Percentiles rank a stretch among this genome's conserved stretches.
These are phyloP conservation scores for Germaria angustata DNA, from an alignment of 2,888 invertebrate genomes.

Conservation along the genomic window DNA sequence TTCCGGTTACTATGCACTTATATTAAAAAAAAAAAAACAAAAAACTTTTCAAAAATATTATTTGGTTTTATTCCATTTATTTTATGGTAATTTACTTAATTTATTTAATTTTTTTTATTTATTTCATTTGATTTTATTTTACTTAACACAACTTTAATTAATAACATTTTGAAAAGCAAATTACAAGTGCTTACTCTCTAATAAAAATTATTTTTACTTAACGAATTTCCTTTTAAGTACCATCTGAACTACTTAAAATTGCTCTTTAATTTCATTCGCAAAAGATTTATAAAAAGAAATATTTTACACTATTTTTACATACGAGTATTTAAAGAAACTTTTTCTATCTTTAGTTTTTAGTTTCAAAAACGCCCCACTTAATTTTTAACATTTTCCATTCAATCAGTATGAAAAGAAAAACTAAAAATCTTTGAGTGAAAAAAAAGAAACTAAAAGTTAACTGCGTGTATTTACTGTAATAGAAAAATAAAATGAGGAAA, in stretches of 20 bases:
- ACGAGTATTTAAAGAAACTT: not conserved
- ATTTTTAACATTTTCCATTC: slow-evolving; percentile 19
- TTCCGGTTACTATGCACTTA: too few species aligned
- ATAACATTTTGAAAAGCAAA: not conserved
- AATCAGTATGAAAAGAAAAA: slow-evolving; percentile 2
- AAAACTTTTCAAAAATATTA: too few species aligned
- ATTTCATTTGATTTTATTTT: too few species aligned
- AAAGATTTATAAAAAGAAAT: not conserved
- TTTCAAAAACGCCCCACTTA: not conserved
- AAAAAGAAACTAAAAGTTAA: not conserved
- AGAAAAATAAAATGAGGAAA: slow-evolving; percentile 25
- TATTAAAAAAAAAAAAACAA: too few species aligned
- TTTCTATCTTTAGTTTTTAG: not conserved
- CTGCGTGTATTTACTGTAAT: slow-evolving; percentile 19
- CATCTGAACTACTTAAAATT: not conserved
- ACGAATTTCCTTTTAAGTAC: not conserved
- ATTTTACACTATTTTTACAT: not conserved
- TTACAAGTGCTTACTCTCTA: not conserved
- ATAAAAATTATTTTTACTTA: not conserved
- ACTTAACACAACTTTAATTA: not conserved
- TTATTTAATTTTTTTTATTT: too few species aligned
- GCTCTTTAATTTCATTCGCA: not conserved
- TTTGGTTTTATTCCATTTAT: too few species aligned
- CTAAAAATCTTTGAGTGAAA: not conserved
- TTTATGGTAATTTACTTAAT: too few species aligned